Evolutionary conservation across 2,888 invertebrate genomes (phyloP), one percentile per base, ranked within the genome.

Genomic region (Dasysyrphus tricinctus): DNA sequence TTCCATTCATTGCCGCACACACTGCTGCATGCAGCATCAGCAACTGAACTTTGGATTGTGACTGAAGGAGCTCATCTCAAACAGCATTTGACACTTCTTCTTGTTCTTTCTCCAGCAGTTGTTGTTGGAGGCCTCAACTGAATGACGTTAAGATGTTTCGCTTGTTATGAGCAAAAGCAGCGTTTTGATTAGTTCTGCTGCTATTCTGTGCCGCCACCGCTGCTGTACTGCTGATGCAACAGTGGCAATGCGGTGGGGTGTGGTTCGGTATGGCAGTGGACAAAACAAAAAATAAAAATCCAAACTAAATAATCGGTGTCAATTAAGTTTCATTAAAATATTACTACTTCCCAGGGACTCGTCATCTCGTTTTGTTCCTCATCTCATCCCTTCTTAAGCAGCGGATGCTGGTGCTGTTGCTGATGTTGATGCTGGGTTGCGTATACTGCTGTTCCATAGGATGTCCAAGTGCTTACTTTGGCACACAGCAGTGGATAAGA

Each of bases 311-410:
- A 86, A 86, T 82, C 86, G 82, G 65, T 74, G 72, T 86, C 86
- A 86, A 86, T 86, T 86, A 82, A 86, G 86, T 86, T 86, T 86
- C 86, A 86, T 86, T 86, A 86, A 86, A 86, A 86, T 79, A 82
- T 82, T 82, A 69, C 54, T 69, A 79, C 86, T 79, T 85, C 85
- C 81, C 85, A 80, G 67, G 70, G 65, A 49, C 61, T 80, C 80
- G 47, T 76, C 76, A 49, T 78, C 72, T 78, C 59, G 32, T 65
- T 42, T 65, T 24, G 70, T 34, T 49, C 51, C n/a, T 29, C 34
- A 39, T 19, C 14, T 59, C 16, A 19, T 19, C 44, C n/a, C 37
- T 39, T 16, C 19, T 24, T 24, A 2, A 32, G 39, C 51, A 49
- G 42, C 59, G 69, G 81, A 81, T 85, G 81, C 77, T 81, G 77